Base-by-base conservation (phyloP, 2,113 vertebrate species). In the Melanerpes aurifrons region DNA sequence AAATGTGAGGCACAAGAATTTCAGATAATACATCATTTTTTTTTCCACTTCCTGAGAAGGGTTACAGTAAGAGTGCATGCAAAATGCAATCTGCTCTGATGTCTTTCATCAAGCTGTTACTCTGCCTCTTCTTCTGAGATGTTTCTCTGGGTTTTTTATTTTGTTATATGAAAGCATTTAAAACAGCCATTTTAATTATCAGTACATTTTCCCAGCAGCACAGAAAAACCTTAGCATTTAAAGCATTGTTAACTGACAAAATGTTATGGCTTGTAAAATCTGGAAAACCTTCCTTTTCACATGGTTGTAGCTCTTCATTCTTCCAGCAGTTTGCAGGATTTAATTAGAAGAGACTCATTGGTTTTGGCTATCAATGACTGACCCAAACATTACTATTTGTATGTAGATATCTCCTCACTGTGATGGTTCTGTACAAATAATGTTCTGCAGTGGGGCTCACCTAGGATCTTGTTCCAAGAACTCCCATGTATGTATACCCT, bases 401-500 rank as follows among this genome's bases (percentile, higher is more conserved):
- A 31, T 15, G 5, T 59, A 84, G 9, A 28, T 18, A 3, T 67
- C 26, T 82, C 18, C 70, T 80, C 26, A 53, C 1, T 64, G 3
- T 48, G 20, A 21, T 64, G 6, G 3, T 54, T 83, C 58, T 78
- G 6, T 40, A 54, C 3, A 72, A 82, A 72, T 50, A 78, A 43
- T 26, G 47, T n/a, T 35, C 57, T 71, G 5, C 37, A 7, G 70
- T 87, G 10, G 15, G 45, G 43, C 24, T 68, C 21, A 37, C 2
- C 7, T 31, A 64, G 10, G 13, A n/a, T 45, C 14, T 35, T 73
- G 10, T 13, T 90, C 19, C 43, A 54, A 62, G 70, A 81, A 13
- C 28, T 75, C 4, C 20, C 0, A 0, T 58, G 7, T 50, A 68
- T 1, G 0, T 9, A 24, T 63, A 10, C 25, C 10, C 7, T 67